Evolutionary conservation across 2,797 vertebrate genomes (phyloP).

Genomic region (Liparis tanakae): DNA sequence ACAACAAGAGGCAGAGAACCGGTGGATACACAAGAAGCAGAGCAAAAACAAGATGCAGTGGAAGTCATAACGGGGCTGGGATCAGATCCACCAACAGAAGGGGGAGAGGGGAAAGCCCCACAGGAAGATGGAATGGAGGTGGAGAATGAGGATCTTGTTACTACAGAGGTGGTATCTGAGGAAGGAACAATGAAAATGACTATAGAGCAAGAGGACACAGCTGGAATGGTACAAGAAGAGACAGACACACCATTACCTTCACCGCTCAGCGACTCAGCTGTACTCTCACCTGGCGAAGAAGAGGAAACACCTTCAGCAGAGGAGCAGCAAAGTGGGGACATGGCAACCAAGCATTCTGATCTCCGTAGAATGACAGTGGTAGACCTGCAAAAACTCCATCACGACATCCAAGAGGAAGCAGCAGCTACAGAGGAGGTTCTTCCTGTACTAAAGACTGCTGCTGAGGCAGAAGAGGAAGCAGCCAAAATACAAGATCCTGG

Average conservation of each 20-base stretch:
- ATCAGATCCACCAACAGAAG: conserved; percentile 61
- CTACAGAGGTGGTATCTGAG: background rate
- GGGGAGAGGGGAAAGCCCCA: conserved; percentile 43
- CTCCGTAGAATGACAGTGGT: conserved; percentile 37
- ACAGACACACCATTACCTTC: background rate
- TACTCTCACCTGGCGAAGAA: background rate
- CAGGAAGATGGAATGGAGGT: conserved; percentile 37
- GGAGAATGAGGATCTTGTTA: background rate
- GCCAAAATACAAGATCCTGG: background rate
- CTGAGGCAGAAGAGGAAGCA: background rate
- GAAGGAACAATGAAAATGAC: background rate
- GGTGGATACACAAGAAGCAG: background rate
- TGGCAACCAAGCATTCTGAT: background rate
- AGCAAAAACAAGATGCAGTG: background rate
- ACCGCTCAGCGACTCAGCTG: background rate
- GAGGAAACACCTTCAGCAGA: background rate
- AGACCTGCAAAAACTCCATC: conserved; percentile 27
- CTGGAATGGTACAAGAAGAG: conserved; percentile 1
- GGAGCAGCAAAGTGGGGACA: conserved; percentile 6
- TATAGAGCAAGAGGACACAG: background rate
- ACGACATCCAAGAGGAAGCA: background rate
- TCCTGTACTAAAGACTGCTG: background rate
- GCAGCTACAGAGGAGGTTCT: background rate
- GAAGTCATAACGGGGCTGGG: conserved; percentile 20
- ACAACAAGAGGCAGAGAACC: conserved; percentile 11